A percentile compares a stretch with the other conserved stretches of the same genome.
phyloP scores from a whole-genome alignment of 2,797 vertebrate genomes.

The Hydrophis major region DNA sequence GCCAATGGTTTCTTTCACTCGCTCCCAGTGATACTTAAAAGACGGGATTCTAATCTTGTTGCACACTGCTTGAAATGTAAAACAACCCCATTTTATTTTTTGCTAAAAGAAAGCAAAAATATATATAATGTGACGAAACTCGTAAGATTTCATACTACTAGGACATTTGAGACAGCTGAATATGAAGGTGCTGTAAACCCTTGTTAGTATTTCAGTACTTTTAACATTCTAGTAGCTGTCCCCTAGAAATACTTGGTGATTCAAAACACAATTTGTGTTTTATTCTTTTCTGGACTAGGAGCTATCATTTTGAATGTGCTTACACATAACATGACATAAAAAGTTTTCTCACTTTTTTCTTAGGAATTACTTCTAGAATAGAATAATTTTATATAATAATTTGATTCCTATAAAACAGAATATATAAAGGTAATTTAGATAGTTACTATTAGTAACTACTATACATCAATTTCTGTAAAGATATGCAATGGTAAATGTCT shows the following conservation, averaged over 20 bases:
- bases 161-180: not conserved
- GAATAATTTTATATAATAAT: not conserved
- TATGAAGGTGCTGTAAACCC: not conserved
- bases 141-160: not conserved
- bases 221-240: not conserved
- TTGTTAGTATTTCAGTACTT: not conserved
- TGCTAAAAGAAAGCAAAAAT: not conserved
- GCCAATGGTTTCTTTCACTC: not conserved
- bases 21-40: not conserved
- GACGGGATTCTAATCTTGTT: not conserved
- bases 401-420: not conserved
- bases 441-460: too few relatives aligned
- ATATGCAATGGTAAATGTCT: not conserved
- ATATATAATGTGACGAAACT: not conserved
- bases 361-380: not conserved
- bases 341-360: not conserved
- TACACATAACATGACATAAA: not conserved
- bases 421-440: not conserved
- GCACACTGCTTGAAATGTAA: not conserved
- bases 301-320: not conserved
- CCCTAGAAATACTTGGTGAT: not conserved
- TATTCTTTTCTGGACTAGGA: not conserved
- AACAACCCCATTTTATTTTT: not conserved
- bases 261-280: not conserved
- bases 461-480: not conserved